Evolutionary conservation across 2,113 vertebrate species (phyloP).

Genomic region (Pelobates fuscus): DNA sequence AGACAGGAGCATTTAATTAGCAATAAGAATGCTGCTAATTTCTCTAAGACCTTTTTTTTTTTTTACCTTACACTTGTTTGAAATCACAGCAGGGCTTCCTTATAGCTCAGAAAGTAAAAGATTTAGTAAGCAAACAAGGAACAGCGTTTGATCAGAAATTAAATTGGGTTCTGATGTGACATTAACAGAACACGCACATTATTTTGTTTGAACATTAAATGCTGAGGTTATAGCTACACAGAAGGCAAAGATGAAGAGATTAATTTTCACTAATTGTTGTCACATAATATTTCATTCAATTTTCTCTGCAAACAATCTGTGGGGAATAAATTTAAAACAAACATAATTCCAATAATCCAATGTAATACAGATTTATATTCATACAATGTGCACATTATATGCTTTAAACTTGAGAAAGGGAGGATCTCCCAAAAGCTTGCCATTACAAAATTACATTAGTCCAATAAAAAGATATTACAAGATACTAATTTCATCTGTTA

Average conservation of each 20-base stretch:
- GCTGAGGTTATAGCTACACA: constrained; percentile 33
- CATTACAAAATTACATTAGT: too few species aligned
- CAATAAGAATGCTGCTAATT: constrained; percentile 87
- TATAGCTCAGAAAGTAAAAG: constrained; percentile 57
- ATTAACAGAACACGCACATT: constrained; percentile 57
- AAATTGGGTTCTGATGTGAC: constrained; percentile 47
- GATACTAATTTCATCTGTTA: too few species aligned
- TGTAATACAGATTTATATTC: too few species aligned
- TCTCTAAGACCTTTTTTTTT: constrained; percentile 68
- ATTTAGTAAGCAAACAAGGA: constrained; percentile 55
- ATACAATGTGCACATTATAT: too few species aligned
- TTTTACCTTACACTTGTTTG: constrained; percentile 62
- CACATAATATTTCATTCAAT: constrained; percentile 38
- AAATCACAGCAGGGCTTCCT: constrained; percentile 66
- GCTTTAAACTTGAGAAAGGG: too few species aligned
- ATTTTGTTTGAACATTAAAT: constrained; percentile 52
- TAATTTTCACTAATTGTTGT: constrained; percentile 46
- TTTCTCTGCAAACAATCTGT: constrained; percentile 28
- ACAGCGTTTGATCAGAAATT: constrained; percentile 52
- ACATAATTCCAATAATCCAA: not conserved
- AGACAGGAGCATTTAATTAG: constrained; percentile 98
- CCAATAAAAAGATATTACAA: too few species aligned
- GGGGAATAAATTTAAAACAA: not conserved
- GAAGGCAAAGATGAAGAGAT: constrained; percentile 35
- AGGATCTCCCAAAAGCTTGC: too few species aligned